A percentile compares a stretch with the other conserved stretches of the same genome.
phyloP scores from a whole-genome alignment of 2,797 vertebrate species.

The Eulemur mongoz region DNA sequence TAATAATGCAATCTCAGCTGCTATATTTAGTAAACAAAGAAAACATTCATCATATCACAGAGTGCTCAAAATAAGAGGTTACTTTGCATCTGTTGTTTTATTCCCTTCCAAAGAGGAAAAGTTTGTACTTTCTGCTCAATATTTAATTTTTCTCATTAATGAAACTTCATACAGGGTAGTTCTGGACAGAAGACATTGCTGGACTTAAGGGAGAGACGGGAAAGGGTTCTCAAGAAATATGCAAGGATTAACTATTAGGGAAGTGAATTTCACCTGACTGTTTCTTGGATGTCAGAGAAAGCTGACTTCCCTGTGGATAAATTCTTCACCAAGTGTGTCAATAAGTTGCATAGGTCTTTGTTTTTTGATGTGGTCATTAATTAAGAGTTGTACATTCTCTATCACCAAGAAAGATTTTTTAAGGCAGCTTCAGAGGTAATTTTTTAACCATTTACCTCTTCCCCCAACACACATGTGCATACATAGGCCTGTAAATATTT shows the following conservation, averaged over 20 bases:
- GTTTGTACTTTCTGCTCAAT: conserved; percentile 36
- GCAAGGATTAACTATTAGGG: conserved; percentile 31
- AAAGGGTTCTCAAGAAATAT: conserved; percentile 42
- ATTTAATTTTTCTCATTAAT: conserved; percentile 41
- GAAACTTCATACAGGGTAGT: conserved; percentile 30
- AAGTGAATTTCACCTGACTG: conserved; percentile 52
- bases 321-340: conserved; percentile 55
- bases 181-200: conserved; percentile 2
- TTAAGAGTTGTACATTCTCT: conserved; percentile 36
- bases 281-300: conserved; percentile 52
- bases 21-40: conserved; percentile 65
- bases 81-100: conserved; percentile 34
- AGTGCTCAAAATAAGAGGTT: conserved; percentile 52
- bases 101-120: conserved; percentile 15
- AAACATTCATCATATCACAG: conserved; percentile 35
- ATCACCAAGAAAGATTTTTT: conserved; percentile 10
- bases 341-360: neutral
- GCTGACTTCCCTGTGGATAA: conserved; percentile 47
- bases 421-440: neutral
- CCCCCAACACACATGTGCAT: neutral
- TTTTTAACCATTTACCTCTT: conserved; percentile 59
- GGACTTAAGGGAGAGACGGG: neutral
- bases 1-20: conserved; percentile 49
- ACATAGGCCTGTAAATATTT: conserved; percentile 44
- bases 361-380: conserved; percentile 47